Evolutionary conservation across 2,888 invertebrate genomes (phyloP), one percentile per base, ranked within the genome.

Genomic region (Glyphotaelius pellucidus): DNA sequence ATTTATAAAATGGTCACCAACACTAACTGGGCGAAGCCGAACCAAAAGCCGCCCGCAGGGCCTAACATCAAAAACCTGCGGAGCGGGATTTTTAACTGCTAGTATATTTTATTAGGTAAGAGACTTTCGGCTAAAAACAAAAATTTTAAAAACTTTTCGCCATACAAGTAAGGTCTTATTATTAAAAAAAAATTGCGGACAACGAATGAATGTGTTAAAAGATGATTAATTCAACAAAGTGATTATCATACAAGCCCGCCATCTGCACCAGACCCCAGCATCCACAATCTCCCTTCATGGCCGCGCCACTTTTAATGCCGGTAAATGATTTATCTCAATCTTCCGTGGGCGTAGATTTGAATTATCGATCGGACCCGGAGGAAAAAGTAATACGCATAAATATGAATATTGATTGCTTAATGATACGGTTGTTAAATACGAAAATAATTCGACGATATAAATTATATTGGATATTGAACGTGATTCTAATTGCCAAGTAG

Each of bases 221-320:
- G 47, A 79, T 38, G 90, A 92, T 90, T 92, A 90, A 92, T 92
- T 90, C 88, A 90, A 92, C 92, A 92, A 92, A 92, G 90, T 92
- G 92, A 92, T 92, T 89, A 92, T 92, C 83, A 90, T 83, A 89
- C 85, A 79, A 32, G 30, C 52, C 79, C 25, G 38, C 88, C 35
- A 89, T 32, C 11, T 25, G 67, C n/a, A 67, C 25, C 25, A 25
- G 67, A 67, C 9, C 25, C 7, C 67, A 67, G 67, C 25, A 67
- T 67, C 84, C 14, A 38, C 80, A 31, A 89, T 32, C 25, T 35
- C 67, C 67, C 25, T 5, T 7, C 25, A 67, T 7, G 67, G n/a
- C 32, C 38, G 88, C 38, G 88, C 88, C 79, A 89, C 88, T 89
- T 89, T 89, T 38, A 89, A 32, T 89, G 88, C 80, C 88, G 88